Evolutionary conservation across 92 coral and sea anemone genomes (phyloP).

Genomic region (Ricordea florida): DNA sequence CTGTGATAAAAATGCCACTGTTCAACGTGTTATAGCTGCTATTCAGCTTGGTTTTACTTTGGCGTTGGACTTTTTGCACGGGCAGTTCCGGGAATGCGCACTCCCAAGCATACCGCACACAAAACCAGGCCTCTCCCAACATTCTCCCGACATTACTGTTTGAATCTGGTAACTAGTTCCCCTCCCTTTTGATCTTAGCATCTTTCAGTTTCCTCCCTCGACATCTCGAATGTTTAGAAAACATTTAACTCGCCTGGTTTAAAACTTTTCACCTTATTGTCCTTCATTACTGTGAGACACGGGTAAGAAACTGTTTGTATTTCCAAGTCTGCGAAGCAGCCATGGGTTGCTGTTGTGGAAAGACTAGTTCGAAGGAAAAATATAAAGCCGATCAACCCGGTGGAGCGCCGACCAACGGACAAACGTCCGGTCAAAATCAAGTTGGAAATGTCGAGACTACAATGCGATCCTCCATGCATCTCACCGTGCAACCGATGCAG

Average conservation of each 20-base stretch:
- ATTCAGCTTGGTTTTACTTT: no score
- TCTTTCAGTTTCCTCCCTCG: constrained; percentile 49
- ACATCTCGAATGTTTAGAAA: background rate
- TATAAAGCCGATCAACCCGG: constrained; percentile 58
- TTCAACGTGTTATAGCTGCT: background rate
- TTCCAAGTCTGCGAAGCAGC: constrained; percentile 54
- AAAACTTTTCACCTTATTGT: background rate
- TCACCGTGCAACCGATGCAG: constrained; percentile 48
- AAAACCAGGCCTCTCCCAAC: constrained; percentile 15
- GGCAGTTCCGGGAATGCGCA: constrained; percentile 81
- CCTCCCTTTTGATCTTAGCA: constrained; percentile 24
- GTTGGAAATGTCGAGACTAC: constrained; percentile 15
- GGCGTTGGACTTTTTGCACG: background rate
- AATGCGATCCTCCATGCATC: constrained; percentile 19
- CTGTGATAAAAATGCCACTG: background rate
- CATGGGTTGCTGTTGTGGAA: constrained; percentile 99
- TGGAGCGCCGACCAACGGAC: constrained; percentile 54
- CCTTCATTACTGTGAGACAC: background rate
- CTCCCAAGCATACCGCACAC: background rate
- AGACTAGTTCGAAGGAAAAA: constrained; percentile 47
- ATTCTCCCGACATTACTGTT: background rate
- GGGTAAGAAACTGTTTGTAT: background rate
- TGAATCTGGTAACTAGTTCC: constrained; percentile 33
- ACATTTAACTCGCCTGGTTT: background rate
- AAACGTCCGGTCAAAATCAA: constrained; percentile 29